A percentile compares a stretch with the other conserved stretches of the same genome.
These are phyloP conservation scores for Karalla daura DNA, from an alignment of 2,797 vertebrate genomes.

Conservation along the genomic window DNA sequence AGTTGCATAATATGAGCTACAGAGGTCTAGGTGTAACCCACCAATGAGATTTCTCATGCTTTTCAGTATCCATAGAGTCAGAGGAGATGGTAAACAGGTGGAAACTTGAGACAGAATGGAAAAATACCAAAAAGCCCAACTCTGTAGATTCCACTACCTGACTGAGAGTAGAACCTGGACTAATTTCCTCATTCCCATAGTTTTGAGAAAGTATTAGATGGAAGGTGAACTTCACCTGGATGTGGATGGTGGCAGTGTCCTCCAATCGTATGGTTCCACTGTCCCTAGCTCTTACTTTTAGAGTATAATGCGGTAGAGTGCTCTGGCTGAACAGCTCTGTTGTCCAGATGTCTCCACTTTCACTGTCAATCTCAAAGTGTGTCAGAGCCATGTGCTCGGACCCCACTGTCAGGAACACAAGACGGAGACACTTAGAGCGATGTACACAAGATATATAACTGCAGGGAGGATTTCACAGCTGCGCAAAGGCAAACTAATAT, in stretches of 20 bases:
- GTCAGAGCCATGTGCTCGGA: slow-evolving; percentile 65
- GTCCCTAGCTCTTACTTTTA: slow-evolving; percentile 87
- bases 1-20: too few species aligned
- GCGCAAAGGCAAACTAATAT: background rate
- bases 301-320: slow-evolving; percentile 76
- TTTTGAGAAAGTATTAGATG: background rate
- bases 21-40: too few species aligned
- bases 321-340: slow-evolving; percentile 76
- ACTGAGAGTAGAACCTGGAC: too few species aligned
- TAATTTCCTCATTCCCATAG: background rate
- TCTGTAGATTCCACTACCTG: too few species aligned
- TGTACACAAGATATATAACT: background rate
- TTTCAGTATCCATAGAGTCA: too few species aligned
- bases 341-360: slow-evolving; percentile 89
- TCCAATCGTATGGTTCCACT: slow-evolving; percentile 82
- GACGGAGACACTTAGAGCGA: background rate
- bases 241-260: slow-evolving; percentile 80
- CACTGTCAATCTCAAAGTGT: slow-evolving; percentile 88
- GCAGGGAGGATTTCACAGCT: background rate
- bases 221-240: slow-evolving; percentile 85
- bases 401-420: slow-evolving; percentile 13
- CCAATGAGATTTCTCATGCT: too few species aligned
- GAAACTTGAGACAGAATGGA: background rate
- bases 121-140: too few species aligned
- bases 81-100: too few species aligned